Base-by-base conservation (phyloP, 2,797 vertebrate species). In the Agapornis canus region DNA sequence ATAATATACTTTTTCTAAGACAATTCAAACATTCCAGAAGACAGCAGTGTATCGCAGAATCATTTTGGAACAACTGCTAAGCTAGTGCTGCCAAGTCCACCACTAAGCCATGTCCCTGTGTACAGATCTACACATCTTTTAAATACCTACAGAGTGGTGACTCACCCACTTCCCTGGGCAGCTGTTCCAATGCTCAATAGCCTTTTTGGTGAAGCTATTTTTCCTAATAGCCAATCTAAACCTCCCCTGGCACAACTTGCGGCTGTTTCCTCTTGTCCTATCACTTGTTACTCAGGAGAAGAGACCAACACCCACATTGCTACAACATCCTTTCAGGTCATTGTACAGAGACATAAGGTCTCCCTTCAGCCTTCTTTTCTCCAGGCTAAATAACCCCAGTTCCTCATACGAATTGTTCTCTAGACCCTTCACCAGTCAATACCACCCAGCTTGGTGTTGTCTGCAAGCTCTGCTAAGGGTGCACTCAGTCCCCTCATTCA, bases 301-400 rank as follows among this genome's bases (percentile, higher is more conserved):
- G 82, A 66, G 14, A 57, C 37, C 17, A 4, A 8, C 25, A 17
- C 47, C 6, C 37, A 40, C 3, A 7, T 78, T 22, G 14, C 25
- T n/a, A n/a, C 8, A 37, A 5, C 31, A 8, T 40, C 21, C 25
- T 18, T 83, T 51, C 37, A 75, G 26, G 49, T 26, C 18, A 2
- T 16, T 47, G 10, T 10, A 47, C 19, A 29, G 16, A 42, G 22
- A 0, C 0, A 35, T 5, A 45, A 9, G 17, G 37, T 77, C 45
- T 26, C 0, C 0, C 16, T 13, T 5, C 10, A 59, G 29, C 57
- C 21, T 37, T 10, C 11, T 47, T 59, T 83, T 25, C 45, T 59
- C 26, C 43, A 70, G 9, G 11, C 18, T 57, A 13, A 42, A 42
- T 3, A 15, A 1, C 12, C 6, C 10, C 54, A 43, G 16, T 5